phyloP scores from a whole-genome alignment of 2,113 vertebrate species.

The Aptenodytes forsteri region DNA sequence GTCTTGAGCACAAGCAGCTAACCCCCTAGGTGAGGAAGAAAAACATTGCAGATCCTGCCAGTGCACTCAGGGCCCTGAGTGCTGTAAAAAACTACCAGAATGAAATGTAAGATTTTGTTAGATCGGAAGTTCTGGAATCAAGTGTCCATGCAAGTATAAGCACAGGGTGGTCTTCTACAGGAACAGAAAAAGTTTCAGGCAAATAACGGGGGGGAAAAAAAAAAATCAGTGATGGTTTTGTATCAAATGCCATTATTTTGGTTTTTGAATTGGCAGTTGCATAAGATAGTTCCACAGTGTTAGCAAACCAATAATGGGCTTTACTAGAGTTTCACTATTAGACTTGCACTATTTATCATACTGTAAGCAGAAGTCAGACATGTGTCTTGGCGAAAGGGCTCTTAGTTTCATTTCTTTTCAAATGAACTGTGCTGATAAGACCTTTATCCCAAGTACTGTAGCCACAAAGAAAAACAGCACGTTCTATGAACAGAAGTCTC shows the following conservation, averaged over 20 bases:
- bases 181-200: not conserved
- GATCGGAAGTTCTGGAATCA: not conserved
- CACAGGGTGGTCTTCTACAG: not conserved
- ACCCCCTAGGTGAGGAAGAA: not conserved
- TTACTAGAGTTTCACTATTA: not conserved
- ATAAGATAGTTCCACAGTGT: not conserved
- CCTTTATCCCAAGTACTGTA: not conserved
- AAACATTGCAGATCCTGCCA: not conserved
- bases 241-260: not conserved
- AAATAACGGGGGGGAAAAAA: not conserved
- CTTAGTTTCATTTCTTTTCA: not conserved
- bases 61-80: not conserved
- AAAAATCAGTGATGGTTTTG: not conserved
- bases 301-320: not conserved
- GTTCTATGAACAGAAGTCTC: not conserved
- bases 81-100: not conserved
- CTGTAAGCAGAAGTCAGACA: not conserved
- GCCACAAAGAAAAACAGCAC: not conserved
- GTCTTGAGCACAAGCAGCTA: not conserved
- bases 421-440: not conserved
- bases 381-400: not conserved
- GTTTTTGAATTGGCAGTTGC: not conserved
- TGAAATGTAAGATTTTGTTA: not conserved
- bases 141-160: not conserved
- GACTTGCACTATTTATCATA: not conserved